Conservation (phyloP, 1,140 invertebrate species). For the Agrilus planipennis region DNA sequence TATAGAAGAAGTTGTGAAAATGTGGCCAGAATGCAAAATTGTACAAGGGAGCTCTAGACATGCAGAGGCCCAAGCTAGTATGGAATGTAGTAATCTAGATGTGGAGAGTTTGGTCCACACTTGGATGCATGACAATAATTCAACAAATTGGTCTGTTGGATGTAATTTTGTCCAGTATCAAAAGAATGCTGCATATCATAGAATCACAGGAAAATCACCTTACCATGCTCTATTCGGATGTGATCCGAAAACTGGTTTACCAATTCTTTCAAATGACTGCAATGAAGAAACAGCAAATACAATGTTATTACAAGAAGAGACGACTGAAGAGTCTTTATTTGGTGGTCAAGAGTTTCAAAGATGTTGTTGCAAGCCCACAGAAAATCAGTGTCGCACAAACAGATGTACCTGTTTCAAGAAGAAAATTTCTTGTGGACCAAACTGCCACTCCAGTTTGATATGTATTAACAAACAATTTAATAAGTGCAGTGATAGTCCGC, state of each 20-base stretch:
- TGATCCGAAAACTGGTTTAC: conserved; percentile 14
- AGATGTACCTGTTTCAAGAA: no score
- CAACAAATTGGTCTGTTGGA: conserved; percentile 17
- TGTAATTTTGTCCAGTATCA: conserved; percentile 13
- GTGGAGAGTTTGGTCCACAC: conserved; percentile 16
- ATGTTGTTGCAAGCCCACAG: no score
- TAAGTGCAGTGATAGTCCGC: no score
- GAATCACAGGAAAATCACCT: conserved; percentile 17
- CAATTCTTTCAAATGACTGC: no score
- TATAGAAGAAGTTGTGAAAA: conserved; percentile 13
- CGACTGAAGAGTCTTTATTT: neutral
- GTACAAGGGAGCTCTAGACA: conserved; percentile 17
- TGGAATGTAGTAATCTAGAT: conserved; percentile 22
- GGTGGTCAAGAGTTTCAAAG: neutral
- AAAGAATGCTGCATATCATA: conserved; percentile 20
- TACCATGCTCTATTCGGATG: conserved; percentile 19
- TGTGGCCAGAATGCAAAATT: conserved; percentile 17
- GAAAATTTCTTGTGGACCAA: no score
- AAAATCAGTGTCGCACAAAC: neutral
- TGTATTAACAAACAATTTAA: no score
- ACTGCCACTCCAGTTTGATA: no score
- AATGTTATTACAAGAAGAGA: neutral
- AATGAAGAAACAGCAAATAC: neutral
- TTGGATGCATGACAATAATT: conserved; percentile 19
- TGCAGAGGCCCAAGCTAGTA: conserved; percentile 15